Evolutionary conservation across 2,113 vertebrate genomes (phyloP).

Genomic region (Hippocampus barbouri): DNA sequence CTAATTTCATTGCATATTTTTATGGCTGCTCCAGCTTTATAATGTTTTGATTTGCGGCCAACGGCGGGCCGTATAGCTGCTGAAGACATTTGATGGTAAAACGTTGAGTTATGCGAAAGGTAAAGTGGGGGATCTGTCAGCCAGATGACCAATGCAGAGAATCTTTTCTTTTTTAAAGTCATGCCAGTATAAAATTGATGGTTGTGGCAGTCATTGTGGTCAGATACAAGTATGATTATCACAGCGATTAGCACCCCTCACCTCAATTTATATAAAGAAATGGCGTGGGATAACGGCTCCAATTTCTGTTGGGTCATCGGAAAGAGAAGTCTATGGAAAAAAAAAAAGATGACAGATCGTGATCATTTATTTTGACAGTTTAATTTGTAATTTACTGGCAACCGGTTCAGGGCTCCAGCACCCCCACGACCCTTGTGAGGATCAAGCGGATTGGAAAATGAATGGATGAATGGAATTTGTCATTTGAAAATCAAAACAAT

Average conservation of each 20-base stretch:
- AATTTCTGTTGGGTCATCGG: no score
- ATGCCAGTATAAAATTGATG: not conserved
- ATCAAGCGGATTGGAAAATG: no score
- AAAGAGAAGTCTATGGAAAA: no score
- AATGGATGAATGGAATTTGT: no score
- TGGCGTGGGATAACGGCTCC: no score
- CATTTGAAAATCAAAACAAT: no score
- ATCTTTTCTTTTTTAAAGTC: not conserved
- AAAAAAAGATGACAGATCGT: no score
- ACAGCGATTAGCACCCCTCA: not conserved
- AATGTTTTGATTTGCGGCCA: not conserved
- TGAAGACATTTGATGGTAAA: conserved; percentile 2
- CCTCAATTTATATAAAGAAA: no score
- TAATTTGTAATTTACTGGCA: no score
- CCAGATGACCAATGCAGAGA: conserved; percentile 11
- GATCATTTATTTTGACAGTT: no score
- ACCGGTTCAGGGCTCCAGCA: no score
- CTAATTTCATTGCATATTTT: conserved; percentile 7
- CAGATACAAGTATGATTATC: not conserved
- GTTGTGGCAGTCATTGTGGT: not conserved
- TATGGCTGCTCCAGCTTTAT: not conserved
- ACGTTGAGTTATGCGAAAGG: not conserved
- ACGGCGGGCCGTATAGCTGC: not conserved
- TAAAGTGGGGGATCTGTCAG: conserved; percentile 4
- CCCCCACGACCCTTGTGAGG: no score